Conservation (phyloP, 2,113 vertebrate species). For the Athene cunicularia region DNA sequence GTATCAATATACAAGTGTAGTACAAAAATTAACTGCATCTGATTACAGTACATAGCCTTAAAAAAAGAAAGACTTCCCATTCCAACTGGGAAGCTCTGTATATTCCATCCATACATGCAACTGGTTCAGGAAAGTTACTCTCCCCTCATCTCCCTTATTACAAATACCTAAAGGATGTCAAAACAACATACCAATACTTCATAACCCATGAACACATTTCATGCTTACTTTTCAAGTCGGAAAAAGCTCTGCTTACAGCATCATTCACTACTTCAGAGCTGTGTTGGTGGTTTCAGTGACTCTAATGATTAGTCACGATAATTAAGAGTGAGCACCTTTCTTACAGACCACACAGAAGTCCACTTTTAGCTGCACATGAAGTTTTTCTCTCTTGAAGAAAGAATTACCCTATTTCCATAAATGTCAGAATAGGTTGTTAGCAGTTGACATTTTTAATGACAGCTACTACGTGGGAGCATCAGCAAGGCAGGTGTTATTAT, state of each 20-base stretch:
- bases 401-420: not conserved
- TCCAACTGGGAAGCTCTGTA: not conserved
- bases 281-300: not conserved
- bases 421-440: not conserved
- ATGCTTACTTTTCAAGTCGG: not conserved
- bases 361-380: not conserved
- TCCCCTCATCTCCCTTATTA: not conserved
- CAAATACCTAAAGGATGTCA: not conserved
- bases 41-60: constrained; percentile 40
- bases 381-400: not conserved
- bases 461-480: not conserved
- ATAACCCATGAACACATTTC: not conserved
- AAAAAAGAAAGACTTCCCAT: constrained; percentile 3
- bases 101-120: not conserved
- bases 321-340: not conserved
- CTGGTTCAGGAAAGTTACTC: not conserved
- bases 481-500: not conserved
- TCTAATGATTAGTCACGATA: not conserved
- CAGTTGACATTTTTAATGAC: constrained; percentile 4
- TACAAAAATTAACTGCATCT: constrained; percentile 60
- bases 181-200: not conserved
- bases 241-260: not conserved
- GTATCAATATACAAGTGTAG: constrained; percentile 50
- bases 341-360: not conserved
- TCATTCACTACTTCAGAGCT: not conserved